Base-by-base conservation (phyloP, 2,888 invertebrate genomes). In the Stenotaenia linearis region DNA sequence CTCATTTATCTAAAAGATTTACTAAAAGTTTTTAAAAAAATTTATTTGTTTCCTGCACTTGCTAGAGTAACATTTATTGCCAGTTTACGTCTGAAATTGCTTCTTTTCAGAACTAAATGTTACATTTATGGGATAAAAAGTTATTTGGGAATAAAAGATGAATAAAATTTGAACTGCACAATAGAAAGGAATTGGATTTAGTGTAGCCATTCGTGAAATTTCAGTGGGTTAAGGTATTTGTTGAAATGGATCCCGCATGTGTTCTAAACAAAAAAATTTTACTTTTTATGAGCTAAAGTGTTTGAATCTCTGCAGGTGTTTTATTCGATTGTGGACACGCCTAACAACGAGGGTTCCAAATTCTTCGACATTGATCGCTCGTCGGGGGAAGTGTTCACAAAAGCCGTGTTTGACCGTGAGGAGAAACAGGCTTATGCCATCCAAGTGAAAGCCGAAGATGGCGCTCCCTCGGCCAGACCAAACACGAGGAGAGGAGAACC, bases 311-410 rank as follows among this genome's bases (percentile, higher is more conserved):
- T 86, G 30, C 88, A 96, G 96, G 96, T 96, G 84, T 95, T 94
- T 86, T 97, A 97, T 87, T 95, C 93, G 87, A 94, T 97, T 83
- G 95, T 96, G 83, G 93, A 95, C 85, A 96, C 96, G 80, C 92
- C 92, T 69, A 91, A 95, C 82, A 96, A 96, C 87, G 96, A 96
- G 86, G 96, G 96, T 83, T 95, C 95, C 87, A 95, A 96, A 87
- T 96, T 92, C 89, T 98, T 98, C 88, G 94, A 96, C 88, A 97
- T 98, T 87, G 96, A 98, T 89, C 91, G 93, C 86, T 93, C 95
- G 87, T 95, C 96, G 35, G 98, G 98, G 25, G 95, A 96, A 87
- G 94, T 98, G 85, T 96, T 94, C 88, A 97, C 97, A 61, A 95
- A 95, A 88, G 90, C 94, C 83, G 93, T 96, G 84, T 98, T 98